Percentiles rank a stretch among this genome's conserved stretches.
Evolutionary conservation across 2,888 invertebrate genomes (phyloP).

Genomic region (Apotomis capreana): DNA sequence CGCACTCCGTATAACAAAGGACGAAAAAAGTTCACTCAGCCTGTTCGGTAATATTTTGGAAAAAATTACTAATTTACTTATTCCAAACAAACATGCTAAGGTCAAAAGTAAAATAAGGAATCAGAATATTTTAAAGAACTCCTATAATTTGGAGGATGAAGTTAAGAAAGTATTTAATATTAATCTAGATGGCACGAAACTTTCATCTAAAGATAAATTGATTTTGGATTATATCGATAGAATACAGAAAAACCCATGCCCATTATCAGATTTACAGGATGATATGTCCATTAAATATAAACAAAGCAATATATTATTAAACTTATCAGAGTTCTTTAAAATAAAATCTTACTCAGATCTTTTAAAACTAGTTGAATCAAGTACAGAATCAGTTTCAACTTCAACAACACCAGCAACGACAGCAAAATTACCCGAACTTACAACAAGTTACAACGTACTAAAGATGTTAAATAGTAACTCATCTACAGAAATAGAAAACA

Average conservation of each 20-base stretch:
- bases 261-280: constrained; percentile 50
- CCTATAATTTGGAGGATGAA: constrained; percentile 53
- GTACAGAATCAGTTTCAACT: constrained; percentile 31
- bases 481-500: constrained; percentile 27
- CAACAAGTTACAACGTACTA: constrained; percentile 24
- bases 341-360: constrained; percentile 71
- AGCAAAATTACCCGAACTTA: constrained; percentile 14
- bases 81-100: constrained; percentile 62
- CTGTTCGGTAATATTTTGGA: constrained; percentile 65
- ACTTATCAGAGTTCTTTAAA: constrained; percentile 72
- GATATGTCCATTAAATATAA: constrained; percentile 49
- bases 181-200: constrained; percentile 54
- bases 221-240: constrained; percentile 68
- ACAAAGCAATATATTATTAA: constrained; percentile 67
- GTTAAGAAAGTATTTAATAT: constrained; percentile 56
- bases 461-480: not conserved
- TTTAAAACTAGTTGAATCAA: constrained; percentile 56
- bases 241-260: constrained; percentile 64
- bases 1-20: constrained; percentile 46
- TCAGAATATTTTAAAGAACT: constrained; percentile 51
- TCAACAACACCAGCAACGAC: constrained; percentile 39
- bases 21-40: constrained; percentile 57
- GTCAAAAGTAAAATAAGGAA: constrained; percentile 54
- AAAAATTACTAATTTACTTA: constrained; percentile 67
- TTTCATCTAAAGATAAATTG: constrained; percentile 70